Evolutionary conservation across 2,888 invertebrate genomes (phyloP).

Genomic region (Nowickia ferox): DNA sequence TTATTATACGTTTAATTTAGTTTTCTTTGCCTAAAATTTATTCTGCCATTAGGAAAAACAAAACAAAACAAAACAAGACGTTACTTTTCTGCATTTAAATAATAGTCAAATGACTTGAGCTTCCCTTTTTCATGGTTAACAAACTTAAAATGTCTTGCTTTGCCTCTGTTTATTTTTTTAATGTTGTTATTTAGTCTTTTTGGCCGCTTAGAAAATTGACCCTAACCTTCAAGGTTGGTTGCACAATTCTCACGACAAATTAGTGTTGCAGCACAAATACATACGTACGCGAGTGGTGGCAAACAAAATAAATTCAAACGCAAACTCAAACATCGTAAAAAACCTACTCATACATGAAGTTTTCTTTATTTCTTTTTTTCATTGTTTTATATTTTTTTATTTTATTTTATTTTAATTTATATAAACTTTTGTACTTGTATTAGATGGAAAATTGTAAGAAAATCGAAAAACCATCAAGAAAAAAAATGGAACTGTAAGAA

Average conservation of each 20-base stretch:
- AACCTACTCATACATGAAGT: slow-evolving; percentile 66
- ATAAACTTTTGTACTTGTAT: slow-evolving; percentile 3
- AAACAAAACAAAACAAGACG: neutral
- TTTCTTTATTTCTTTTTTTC: slow-evolving; percentile 39
- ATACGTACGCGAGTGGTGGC: neutral
- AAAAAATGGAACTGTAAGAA: slow-evolving; percentile 25
- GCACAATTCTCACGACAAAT: slow-evolving; percentile 72
- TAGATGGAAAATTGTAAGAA: slow-evolving; percentile 44
- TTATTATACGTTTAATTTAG: neutral
- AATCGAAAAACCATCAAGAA: slow-evolving; percentile 47
- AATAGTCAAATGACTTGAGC: slow-evolving; percentile 12
- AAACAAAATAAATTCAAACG: slow-evolving; percentile 29
- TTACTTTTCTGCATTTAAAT: slow-evolving; percentile 44
- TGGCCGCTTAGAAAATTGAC: slow-evolving; percentile 67
- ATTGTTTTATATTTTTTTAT: neutral
- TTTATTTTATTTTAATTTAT: neutral
- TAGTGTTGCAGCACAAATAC: slow-evolving; percentile 47
- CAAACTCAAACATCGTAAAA: slow-evolving; percentile 44
- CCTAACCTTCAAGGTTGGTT: slow-evolving; percentile 72
- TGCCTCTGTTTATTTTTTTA: neutral
- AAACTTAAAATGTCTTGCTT: slow-evolving; percentile 19
- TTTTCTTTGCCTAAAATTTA: slow-evolving; percentile 28
- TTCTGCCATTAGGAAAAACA: slow-evolving; percentile 9
- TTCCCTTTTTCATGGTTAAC: slow-evolving; percentile 36
- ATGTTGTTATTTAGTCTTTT: slow-evolving; percentile 29